Conservation (phyloP, 2,888 invertebrate genomes). For the Eupsilia transversa region DNA sequence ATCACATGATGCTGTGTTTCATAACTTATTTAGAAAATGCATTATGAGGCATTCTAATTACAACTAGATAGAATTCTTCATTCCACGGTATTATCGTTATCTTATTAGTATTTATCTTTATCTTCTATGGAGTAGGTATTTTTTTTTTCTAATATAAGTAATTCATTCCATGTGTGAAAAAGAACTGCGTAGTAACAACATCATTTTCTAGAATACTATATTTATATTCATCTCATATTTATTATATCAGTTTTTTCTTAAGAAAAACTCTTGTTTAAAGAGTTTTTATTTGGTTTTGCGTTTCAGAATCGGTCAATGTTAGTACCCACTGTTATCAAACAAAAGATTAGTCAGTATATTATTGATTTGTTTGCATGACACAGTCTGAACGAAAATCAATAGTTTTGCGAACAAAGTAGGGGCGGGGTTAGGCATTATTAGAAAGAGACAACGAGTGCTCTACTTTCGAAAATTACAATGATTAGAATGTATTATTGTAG, state of each 20-base stretch:
- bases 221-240: neutral
- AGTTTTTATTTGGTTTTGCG: neutral
- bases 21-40: constrained; percentile 5
- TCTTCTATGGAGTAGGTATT: no score
- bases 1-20: constrained; percentile 34
- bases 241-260: neutral
- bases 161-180: neutral
- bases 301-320: constrained; percentile 10
- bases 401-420: constrained; percentile 55
- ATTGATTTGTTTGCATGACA: constrained; percentile 67
- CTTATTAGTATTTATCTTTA: neutral
- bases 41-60: constrained; percentile 14
- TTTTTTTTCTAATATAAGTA: constrained; percentile 6
- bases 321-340: constrained; percentile 42
- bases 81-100: neutral
- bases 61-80: neutral
- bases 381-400: constrained; percentile 66
- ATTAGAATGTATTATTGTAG: constrained; percentile 1
- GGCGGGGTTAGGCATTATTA: constrained; percentile 59
- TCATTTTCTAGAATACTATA: neutral
- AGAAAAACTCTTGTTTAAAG: neutral
- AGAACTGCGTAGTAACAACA: constrained; percentile 7
- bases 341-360: constrained; percentile 47
- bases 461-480: constrained; percentile 33
- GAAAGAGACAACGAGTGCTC: constrained; percentile 59